Percentiles rank a stretch among this genome's conserved stretches.
These are phyloP conservation scores for Orchesella cincta DNA, from an alignment of 1,140 invertebrate genomes.

Conservation along the genomic window DNA sequence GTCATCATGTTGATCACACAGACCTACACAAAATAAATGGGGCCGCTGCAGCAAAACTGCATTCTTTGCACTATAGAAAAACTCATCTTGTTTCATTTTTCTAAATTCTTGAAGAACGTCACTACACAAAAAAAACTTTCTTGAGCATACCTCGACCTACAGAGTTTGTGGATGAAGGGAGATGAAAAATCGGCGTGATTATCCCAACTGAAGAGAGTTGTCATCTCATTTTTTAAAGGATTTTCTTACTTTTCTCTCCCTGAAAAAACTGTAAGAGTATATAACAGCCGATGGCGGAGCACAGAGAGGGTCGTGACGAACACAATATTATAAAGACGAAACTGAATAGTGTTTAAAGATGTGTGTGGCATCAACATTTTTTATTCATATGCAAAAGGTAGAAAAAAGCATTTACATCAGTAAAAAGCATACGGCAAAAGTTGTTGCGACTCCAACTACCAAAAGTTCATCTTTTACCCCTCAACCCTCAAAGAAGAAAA, in stretches of 20 bases:
- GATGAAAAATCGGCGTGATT: constrained; percentile 50
- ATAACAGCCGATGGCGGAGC: background rate
- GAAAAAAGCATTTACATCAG: background rate
- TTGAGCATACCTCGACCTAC: too few species aligned
- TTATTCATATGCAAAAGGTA: constrained; percentile 18
- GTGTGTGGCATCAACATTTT: too few species aligned
- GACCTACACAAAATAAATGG: background rate
- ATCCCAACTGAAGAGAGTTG: constrained; percentile 44
- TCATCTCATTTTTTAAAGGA: constrained; percentile 49
- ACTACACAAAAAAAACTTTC: background rate
- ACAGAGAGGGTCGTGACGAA: too few species aligned
- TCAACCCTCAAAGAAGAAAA: background rate
- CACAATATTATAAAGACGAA: too few species aligned
- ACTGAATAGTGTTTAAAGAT: too few species aligned
- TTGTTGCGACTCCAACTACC: background rate
- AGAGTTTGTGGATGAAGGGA: too few species aligned
- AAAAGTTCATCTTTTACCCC: background rate
- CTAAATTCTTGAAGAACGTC: background rate
- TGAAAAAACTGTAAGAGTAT: background rate
- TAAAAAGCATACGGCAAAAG: constrained; percentile 9
- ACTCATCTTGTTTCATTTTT: background rate
- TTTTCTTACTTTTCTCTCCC: constrained; percentile 26
- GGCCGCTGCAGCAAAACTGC: background rate
- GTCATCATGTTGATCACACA: background rate
- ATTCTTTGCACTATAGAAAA: background rate